These are phyloP conservation scores for Agriopis leucophaearia DNA, from an alignment of 2,888 invertebrate species.

Conservation along the genomic window DNA sequence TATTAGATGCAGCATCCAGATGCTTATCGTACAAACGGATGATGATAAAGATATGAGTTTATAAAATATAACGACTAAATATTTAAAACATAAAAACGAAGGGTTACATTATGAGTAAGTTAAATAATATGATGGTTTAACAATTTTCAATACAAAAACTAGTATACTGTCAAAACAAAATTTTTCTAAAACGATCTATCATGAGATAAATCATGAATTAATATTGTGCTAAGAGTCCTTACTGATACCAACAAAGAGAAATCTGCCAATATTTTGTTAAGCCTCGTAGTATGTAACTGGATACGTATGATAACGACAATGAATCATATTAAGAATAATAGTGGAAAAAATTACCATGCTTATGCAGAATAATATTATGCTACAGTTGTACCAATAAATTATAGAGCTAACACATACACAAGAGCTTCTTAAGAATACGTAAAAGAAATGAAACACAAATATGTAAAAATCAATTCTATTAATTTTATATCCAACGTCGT, in stretches of 20 bases:
- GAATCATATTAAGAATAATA: not conserved
- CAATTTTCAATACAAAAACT: too few species aligned
- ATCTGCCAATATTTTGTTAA: constrained; percentile 22
- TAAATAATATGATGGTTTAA: too few species aligned
- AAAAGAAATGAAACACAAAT: not conserved
- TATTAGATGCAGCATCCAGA: too few species aligned
- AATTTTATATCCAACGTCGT: constrained; percentile 55
- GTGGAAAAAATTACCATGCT: constrained; percentile 5
- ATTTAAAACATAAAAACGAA: too few species aligned
- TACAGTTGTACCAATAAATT: not conserved
- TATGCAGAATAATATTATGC: not conserved
- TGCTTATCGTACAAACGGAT: too few species aligned
- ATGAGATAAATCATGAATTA: not conserved
- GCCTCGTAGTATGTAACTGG: constrained; percentile 10
- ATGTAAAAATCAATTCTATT: constrained; percentile 46
- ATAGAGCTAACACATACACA: not conserved
- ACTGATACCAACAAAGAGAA: constrained; percentile 10
- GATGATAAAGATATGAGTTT: too few species aligned
- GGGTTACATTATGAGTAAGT: too few species aligned
- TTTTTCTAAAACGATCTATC: too few species aligned
- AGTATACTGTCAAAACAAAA: too few species aligned
- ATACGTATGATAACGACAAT: constrained; percentile 10
- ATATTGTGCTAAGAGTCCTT: not conserved
- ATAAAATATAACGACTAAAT: too few species aligned
- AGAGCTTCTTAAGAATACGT: not conserved